Evolutionary conservation across 2,888 invertebrate species (phyloP).

Genomic region (Tigriopus californicus): DNA sequence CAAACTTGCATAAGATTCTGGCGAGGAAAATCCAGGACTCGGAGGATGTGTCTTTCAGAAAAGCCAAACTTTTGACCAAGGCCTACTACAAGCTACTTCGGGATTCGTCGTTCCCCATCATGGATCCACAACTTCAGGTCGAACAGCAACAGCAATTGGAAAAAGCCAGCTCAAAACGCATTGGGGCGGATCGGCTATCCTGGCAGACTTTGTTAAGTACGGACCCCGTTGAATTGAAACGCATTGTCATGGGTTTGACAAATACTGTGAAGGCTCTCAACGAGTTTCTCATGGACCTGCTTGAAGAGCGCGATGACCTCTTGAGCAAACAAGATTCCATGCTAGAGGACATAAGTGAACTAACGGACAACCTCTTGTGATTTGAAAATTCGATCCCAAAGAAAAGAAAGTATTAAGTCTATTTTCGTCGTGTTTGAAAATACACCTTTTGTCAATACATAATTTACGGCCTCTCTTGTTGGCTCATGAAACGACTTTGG

Average conservation of each 20-base stretch:
- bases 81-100: slow-evolving; percentile 11
- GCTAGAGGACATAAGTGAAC: slow-evolving; percentile 8
- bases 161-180: not conserved
- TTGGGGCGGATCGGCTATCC: not conserved
- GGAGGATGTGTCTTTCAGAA: slow-evolving; percentile 9
- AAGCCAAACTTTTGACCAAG: slow-evolving; percentile 10
- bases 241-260: slow-evolving; percentile 1
- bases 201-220: slow-evolving; percentile 5
- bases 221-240: not conserved
- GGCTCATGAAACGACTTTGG: too few relatives aligned
- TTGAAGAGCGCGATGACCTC: slow-evolving; percentile 3
- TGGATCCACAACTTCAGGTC: too few relatives aligned
- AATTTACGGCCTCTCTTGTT: too few relatives aligned
- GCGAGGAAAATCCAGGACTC: slow-evolving; percentile 7
- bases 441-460: too few relatives aligned
- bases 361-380: slow-evolving; percentile 7
- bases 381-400: not conserved
- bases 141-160: too few relatives aligned
- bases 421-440: too few relatives aligned
- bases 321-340: slow-evolving; percentile 6
- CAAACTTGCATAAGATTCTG: slow-evolving; percentile 10
- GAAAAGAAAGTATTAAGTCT: too few relatives aligned
- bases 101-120: too few relatives aligned
- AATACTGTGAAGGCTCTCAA: slow-evolving; percentile 10
- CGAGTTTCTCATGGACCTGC: slow-evolving; percentile 10